phyloP scores from a whole-genome alignment of 2,113 vertebrate genomes.

The Laticauda colubrina region DNA sequence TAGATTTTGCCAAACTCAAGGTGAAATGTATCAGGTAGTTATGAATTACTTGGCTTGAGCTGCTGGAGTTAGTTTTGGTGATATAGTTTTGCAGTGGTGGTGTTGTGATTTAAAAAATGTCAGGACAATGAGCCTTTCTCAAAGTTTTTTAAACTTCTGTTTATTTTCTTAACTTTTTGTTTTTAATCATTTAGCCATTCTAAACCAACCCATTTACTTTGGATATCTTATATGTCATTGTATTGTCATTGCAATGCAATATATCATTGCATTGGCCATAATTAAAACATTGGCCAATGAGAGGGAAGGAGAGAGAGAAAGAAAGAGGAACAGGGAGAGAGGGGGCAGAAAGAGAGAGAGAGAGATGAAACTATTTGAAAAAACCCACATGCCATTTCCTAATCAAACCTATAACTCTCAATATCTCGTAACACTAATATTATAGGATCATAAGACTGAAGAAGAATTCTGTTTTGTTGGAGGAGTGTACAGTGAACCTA shows the following conservation, averaged over 20 bases:
- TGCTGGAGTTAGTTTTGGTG: not conserved
- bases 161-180: not conserved
- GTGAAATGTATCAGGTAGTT: not conserved
- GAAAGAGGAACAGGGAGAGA: too few relatives aligned
- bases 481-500: not conserved
- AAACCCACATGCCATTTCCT: not conserved
- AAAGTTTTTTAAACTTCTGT: not conserved
- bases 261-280: too few relatives aligned
- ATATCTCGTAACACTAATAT: not conserved
- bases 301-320: too few relatives aligned
- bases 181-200: not conserved
- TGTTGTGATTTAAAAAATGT: not conserved
- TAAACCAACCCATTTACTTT: not conserved
- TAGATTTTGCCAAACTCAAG: conserved; percentile 21
- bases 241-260: too few relatives aligned
- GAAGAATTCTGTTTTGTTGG: not conserved
- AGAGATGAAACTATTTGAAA: too few relatives aligned
- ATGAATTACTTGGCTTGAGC: not conserved
- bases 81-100: not conserved
- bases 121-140: not conserved
- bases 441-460: not conserved
- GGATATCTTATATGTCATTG: not conserved
- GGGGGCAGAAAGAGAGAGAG: too few relatives aligned
- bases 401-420: not conserved
- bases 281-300: not conserved